These are phyloP conservation scores for Drosophila quadrilineata DNA, from an alignment of 1,140 invertebrate genomes.

Conservation along the genomic window DNA sequence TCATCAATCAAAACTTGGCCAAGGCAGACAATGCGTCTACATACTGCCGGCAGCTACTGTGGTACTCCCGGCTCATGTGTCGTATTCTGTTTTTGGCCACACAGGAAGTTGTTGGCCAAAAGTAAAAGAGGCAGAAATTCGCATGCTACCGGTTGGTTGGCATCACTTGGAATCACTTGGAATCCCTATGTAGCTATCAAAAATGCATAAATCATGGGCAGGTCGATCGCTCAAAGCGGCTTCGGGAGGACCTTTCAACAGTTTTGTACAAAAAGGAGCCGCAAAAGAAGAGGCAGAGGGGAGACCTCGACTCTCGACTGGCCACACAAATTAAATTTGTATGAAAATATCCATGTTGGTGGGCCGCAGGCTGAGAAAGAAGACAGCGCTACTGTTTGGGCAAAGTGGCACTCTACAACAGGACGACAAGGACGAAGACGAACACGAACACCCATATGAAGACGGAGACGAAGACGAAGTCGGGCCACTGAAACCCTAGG, in stretches of 20 bases:
- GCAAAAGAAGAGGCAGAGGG: slow-evolving; percentile 24
- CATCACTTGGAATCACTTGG: neutral
- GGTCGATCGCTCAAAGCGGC: slow-evolving; percentile 9
- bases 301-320: slow-evolving; percentile 24
- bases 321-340: slow-evolving; percentile 73
- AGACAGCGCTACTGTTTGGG: slow-evolving; percentile 64
- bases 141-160: slow-evolving; percentile 34
- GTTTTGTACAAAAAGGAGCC: slow-evolving; percentile 60
- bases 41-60: slow-evolving; percentile 50
- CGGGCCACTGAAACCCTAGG: slow-evolving; percentile 6
- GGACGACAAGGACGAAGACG: too few relatives aligned
- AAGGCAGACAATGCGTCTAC: slow-evolving; percentile 43
- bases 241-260: slow-evolving; percentile 66
- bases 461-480: too few relatives aligned
- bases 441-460: too few relatives aligned
- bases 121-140: slow-evolving; percentile 48
- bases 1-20: slow-evolving; percentile 52
- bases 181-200: slow-evolving; percentile 56
- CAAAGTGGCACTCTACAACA: slow-evolving; percentile 40
- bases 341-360: slow-evolving; percentile 77
- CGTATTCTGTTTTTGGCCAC: slow-evolving; percentile 43
- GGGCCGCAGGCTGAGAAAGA: slow-evolving; percentile 37
- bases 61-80: neutral
- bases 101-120: slow-evolving; percentile 59
- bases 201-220: slow-evolving; percentile 73